phyloP scores from a whole-genome alignment of 2,888 invertebrate species.

The Campoletis raptor region DNA sequence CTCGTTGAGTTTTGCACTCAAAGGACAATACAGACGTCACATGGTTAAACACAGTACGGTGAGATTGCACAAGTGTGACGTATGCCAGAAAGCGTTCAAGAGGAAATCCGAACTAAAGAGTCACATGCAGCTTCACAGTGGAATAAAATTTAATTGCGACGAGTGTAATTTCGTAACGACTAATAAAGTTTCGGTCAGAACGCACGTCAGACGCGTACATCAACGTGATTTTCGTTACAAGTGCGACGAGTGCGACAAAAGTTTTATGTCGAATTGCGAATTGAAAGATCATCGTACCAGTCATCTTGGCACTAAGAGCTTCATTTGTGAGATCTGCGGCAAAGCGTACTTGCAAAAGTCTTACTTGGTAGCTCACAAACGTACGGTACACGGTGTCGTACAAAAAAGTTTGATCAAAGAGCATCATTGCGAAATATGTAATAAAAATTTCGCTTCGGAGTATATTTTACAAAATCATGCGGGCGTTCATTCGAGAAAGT shows the following conservation, averaged over 20 bases:
- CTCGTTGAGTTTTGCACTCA: constrained; percentile 47
- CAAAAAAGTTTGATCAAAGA: constrained; percentile 64
- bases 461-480: constrained; percentile 65
- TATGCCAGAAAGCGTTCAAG: constrained; percentile 77
- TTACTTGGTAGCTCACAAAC: constrained; percentile 55
- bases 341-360: constrained; percentile 64
- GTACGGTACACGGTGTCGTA: constrained; percentile 60
- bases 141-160: constrained; percentile 56
- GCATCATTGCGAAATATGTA: constrained; percentile 56
- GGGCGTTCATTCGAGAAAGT: constrained; percentile 70
- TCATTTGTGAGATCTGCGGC: constrained; percentile 72
- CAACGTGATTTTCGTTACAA: constrained; percentile 57
- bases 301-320: constrained; percentile 50
- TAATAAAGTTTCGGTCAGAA: constrained; percentile 64
- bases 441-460: constrained; percentile 65
- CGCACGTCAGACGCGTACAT: constrained; percentile 66
- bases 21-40: constrained; percentile 67
- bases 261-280: constrained; percentile 66
- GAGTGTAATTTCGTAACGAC: constrained; percentile 60
- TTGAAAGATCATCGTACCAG: constrained; percentile 64
- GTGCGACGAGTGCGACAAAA: constrained; percentile 66
- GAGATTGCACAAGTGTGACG: constrained; percentile 77
- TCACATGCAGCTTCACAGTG: constrained; percentile 75
- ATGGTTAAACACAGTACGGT: constrained; percentile 75
- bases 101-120: constrained; percentile 72